A percentile compares a stretch with the other conserved stretches of the same genome.
These are phyloP conservation scores for Rambutsinella grinnellia DNA, from an alignment of 2,888 invertebrate species.

Conservation along the genomic window DNA sequence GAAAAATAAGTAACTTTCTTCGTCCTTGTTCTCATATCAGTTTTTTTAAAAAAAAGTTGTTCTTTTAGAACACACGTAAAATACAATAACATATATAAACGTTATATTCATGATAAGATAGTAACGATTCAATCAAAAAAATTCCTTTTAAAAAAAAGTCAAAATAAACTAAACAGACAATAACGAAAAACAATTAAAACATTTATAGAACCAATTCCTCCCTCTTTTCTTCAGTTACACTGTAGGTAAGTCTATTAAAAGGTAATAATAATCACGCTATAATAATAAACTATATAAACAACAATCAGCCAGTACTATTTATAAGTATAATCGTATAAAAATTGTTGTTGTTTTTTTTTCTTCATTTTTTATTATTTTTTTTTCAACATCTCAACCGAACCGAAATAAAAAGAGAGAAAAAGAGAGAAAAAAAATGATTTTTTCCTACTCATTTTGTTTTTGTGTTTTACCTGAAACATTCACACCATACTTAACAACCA, in stretches of 20 bases:
- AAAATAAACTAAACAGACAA: constrained; percentile 31
- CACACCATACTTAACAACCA: constrained; percentile 41
- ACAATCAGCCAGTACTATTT: constrained; percentile 56
- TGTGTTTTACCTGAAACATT: constrained; percentile 14
- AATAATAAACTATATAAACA: constrained; percentile 48
- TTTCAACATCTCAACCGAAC: constrained; percentile 57
- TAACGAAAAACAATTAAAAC: constrained; percentile 35
- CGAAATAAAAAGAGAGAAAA: constrained; percentile 40
- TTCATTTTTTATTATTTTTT: constrained; percentile 3
- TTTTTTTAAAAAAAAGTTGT: constrained; percentile 32
- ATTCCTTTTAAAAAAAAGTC: constrained; percentile 38
- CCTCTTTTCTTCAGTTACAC: constrained; percentile 1
- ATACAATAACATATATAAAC: constrained; percentile 44
- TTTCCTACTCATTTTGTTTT: constrained; percentile 7
- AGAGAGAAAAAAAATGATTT: constrained; percentile 20
- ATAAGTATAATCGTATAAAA: constrained; percentile 59
- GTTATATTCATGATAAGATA: constrained; percentile 29
- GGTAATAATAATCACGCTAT: constrained; percentile 18
- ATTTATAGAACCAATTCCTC: constrained; percentile 53
- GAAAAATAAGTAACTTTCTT: constrained; percentile 50
- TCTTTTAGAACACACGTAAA: constrained; percentile 56
- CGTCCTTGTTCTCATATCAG: constrained; percentile 26
- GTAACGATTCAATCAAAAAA: constrained; percentile 39
- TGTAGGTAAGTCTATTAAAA: constrained; percentile 28
- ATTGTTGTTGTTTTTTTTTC: constrained; percentile 42